Base-by-base conservation (phyloP, 35 echinoderm and acorn worm genomes). In the Patiria miniata region DNA sequence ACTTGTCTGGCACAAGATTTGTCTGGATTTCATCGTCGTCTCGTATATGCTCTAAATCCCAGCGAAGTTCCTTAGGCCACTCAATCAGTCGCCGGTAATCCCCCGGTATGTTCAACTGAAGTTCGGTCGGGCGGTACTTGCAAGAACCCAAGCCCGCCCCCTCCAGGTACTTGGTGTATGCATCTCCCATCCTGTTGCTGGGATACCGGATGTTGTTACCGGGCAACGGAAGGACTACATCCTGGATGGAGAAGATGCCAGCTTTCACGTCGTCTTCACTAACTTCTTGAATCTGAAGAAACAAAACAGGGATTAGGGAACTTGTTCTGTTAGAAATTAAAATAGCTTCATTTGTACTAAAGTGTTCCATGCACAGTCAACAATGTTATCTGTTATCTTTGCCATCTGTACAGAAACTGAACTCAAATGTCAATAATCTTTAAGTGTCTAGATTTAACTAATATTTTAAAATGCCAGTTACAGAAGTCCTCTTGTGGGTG, bases 161-260 rank as follows among this genome's bases (percentile, higher is more conserved):
- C 23, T 82, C 54, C 18, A 97, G 36, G 77, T 37, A 81, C 10
- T 89, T 19, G 58, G 40, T 54, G 83, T 93, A 97, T 17, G 52
- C 77, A 12, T 77, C 51, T 39, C 94, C 86, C 26, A 83, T 52
- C n/a, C 26, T 58, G 83, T 97, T 37, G 78, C 51, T 34, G 22
- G 94, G 94, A 82, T 89, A 92, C 19, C 85, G 83, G 42, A 97
- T 80, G 38, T 47, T 89, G 87, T 97, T 97, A 30, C 94, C 94
- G 32, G 94, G 94, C 83, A 97, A 81, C 28, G 94, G 94, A 18
- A 97, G 61, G 33, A 92, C 82, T 22, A 97, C 83, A 77, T 97
- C 91, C 18, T 39, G 32, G 33, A 97, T 68, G 28, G 86, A 69
- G 54, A 85, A 97, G 21, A 39, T 55, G 16, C 28, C 77, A 6